A percentile compares a stretch with the other conserved stretches of the same genome.
Evolutionary conservation across 2,888 invertebrate species (phyloP).

Genomic region (Pandemis corylana): DNA sequence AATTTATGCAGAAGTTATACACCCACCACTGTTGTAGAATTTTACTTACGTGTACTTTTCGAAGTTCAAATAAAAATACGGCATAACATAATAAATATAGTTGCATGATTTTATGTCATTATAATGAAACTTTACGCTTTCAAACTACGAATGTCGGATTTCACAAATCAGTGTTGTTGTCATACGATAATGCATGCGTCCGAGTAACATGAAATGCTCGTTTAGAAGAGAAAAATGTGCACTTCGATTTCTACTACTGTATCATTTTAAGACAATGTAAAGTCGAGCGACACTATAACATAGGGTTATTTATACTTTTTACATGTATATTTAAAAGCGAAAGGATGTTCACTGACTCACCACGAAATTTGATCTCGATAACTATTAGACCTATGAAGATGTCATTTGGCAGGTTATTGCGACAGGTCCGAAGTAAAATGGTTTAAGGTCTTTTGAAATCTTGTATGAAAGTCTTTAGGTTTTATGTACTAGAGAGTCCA

Average conservation of each 20-base stretch:
- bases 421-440: too few relatives aligned
- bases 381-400: too few relatives aligned
- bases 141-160: constrained; percentile 39
- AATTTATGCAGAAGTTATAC: not conserved
- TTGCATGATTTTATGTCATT: constrained; percentile 33
- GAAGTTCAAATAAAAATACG: constrained; percentile 28
- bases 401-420: too few relatives aligned
- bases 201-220: constrained; percentile 6
- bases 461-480: too few relatives aligned
- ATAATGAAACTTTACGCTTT: constrained; percentile 39
- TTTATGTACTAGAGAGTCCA: too few relatives aligned
- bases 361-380: too few relatives aligned
- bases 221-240: constrained; percentile 3
- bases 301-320: not conserved
- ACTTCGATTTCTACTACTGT: constrained; percentile 6
- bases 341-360: too few relatives aligned
- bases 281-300: not conserved
- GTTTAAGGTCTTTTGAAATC: too few relatives aligned
- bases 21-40: too few relatives aligned
- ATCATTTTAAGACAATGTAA: not conserved
- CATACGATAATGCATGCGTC: constrained; percentile 21
- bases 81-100: constrained; percentile 26
- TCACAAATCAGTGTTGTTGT: constrained; percentile 32
- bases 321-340: too few relatives aligned
- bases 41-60: not conserved